Conservation (phyloP, 2,113 vertebrate genomes). For the Macquaria australasica region DNA sequence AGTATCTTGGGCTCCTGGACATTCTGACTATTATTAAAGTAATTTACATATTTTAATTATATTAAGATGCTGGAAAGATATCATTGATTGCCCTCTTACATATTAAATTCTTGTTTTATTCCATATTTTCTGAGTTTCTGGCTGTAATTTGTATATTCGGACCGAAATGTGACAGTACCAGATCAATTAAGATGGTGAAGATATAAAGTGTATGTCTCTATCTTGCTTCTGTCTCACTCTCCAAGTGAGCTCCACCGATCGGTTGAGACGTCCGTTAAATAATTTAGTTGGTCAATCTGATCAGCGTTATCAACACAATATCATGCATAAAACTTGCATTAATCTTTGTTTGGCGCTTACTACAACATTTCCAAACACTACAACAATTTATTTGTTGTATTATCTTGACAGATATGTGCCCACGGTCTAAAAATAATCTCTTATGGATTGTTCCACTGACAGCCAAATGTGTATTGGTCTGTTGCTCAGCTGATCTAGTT, state of each 20-base stretch:
- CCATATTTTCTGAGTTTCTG: neutral
- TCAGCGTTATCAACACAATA: neutral
- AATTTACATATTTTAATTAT: slow-evolving; percentile 28
- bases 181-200: slow-evolving; percentile 3
- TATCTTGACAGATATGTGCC: neutral
- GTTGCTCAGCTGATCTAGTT: slow-evolving; percentile 39
- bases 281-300: neutral
- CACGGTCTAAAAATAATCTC: slow-evolving; percentile 43
- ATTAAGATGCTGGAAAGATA: slow-evolving; percentile 5
- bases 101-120: neutral
- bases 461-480: slow-evolving; percentile 28
- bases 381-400: neutral
- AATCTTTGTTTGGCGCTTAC: neutral
- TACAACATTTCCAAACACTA: neutral
- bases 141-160: neutral
- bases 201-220: neutral
- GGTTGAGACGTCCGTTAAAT: neutral
- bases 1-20: neutral
- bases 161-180: slow-evolving; percentile 20
- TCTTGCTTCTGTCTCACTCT: neutral
- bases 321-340: neutral
- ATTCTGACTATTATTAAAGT: neutral
- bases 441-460: slow-evolving; percentile 48
- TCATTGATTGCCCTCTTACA: neutral
- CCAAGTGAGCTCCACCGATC: neutral